Conservation (phyloP, 2,888 invertebrate genomes). For the Entomobrya multifasciata region DNA sequence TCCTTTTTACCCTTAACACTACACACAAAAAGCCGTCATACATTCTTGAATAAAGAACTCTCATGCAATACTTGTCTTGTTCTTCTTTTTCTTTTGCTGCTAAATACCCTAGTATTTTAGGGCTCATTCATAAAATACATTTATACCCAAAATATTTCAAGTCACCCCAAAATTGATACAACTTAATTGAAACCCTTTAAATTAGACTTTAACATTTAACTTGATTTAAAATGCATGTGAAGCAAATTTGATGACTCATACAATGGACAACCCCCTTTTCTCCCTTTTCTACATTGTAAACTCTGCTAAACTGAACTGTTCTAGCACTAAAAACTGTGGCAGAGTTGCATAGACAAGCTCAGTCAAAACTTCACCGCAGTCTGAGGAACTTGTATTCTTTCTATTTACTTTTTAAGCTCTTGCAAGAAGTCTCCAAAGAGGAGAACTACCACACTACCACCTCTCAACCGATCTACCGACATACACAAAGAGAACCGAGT, state of each 20-base stretch:
- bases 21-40: neutral
- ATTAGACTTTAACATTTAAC: too few relatives aligned
- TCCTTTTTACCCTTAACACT: conserved; percentile 27
- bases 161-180: too few relatives aligned
- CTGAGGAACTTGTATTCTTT: conserved; percentile 48
- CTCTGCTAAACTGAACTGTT: neutral
- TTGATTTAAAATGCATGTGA: too few relatives aligned
- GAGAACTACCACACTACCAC: neutral
- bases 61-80: neutral
- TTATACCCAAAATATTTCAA: too few relatives aligned
- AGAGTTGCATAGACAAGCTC: conserved; percentile 49
- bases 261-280: conserved; percentile 1
- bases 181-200: too few relatives aligned
- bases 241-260: too few relatives aligned
- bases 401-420: conserved; percentile 31
- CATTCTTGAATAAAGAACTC: neutral
- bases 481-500: too few relatives aligned
- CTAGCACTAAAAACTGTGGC: conserved; percentile 53
- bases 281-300: neutral
- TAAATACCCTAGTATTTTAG: too few relatives aligned
- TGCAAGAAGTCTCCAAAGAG: neutral
- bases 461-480: too few relatives aligned
- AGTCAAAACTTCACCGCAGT: conserved; percentile 56
- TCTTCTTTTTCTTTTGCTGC: too few relatives aligned
- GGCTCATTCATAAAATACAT: too few relatives aligned